Conservation (phyloP, 2,113 vertebrate species). For the Notarius quadriscutis region DNA sequence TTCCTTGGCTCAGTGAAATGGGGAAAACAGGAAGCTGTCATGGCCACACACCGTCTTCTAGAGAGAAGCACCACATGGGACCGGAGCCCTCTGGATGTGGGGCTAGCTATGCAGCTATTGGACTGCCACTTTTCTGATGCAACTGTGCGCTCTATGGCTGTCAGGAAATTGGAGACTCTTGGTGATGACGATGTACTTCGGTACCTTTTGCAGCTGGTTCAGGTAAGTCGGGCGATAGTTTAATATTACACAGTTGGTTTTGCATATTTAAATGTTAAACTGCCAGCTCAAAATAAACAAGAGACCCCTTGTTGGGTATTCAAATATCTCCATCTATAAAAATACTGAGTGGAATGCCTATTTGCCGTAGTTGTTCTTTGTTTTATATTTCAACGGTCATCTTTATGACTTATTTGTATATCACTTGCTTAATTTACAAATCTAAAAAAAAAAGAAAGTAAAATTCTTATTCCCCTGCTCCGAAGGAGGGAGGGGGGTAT, state of each 20-base stretch:
- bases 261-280: conserved; percentile 37
- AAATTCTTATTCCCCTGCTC: too few relatives aligned
- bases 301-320: conserved; percentile 35
- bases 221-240: conserved; percentile 71
- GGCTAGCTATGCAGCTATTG: conserved; percentile 92
- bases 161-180: conserved; percentile 91
- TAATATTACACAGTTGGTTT: conserved; percentile 24
- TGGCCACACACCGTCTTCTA: conserved; percentile 85
- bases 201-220: conserved; percentile 94
- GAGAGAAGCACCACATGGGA: conserved; percentile 88
- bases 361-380: not conserved
- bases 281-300: conserved; percentile 16
- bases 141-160: conserved; percentile 90
- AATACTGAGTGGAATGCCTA: not conserved
- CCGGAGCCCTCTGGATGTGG: conserved; percentile 87
- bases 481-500: too few relatives aligned
- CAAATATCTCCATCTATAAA: not conserved
- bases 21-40: conserved; percentile 91
- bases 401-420: not conserved
- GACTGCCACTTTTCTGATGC: conserved; percentile 96
- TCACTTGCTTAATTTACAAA: not conserved
- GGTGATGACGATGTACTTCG: conserved; percentile 92
- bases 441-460: not conserved
- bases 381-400: not conserved
- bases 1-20: conserved; percentile 92